Percentiles rank a stretch among this genome's conserved stretches.
Conservation (phyloP, 2,797 vertebrate genomes). For the Lateolabrax maculatus region DNA sequence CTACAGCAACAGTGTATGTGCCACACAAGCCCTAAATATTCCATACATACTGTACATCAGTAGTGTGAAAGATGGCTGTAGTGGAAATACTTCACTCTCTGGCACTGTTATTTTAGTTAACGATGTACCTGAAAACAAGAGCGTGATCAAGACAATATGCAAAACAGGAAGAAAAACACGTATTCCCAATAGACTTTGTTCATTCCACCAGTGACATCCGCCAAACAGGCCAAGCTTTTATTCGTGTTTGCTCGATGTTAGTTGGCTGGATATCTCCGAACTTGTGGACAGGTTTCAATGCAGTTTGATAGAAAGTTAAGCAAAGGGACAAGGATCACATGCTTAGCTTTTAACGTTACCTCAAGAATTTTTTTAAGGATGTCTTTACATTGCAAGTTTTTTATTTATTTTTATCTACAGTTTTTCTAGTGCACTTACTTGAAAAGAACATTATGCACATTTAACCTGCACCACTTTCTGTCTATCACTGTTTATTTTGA, state of each 20-base stretch:
- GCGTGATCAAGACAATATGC: neutral
- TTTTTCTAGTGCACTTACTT: neutral
- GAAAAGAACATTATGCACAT: too few species aligned
- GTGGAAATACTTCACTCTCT: neutral
- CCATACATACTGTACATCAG: too few species aligned
- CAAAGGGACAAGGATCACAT: too few species aligned
- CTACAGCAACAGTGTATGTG: neutral
- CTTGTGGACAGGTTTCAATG: neutral
- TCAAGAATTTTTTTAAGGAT: neutral
- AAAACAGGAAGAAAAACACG: slow-evolving; percentile 37
- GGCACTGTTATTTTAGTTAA: neutral
- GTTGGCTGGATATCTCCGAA: neutral
- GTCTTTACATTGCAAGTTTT: neutral
- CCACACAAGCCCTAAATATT: neutral
- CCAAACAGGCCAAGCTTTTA: neutral
- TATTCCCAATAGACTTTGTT: slow-evolving; percentile 4
- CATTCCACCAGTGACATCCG: neutral
- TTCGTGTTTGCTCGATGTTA: neutral
- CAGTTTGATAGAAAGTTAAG: neutral
- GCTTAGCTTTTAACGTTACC: neutral
- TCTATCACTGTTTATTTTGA: neutral
- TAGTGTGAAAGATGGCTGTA: neutral
- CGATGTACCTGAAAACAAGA: slow-evolving; percentile 19
- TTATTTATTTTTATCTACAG: too few species aligned
- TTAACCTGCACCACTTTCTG: neutral